These are phyloP conservation scores for Enhydra lutris DNA, from an alignment of 2,113 vertebrate genomes.

Conservation along the genomic window DNA sequence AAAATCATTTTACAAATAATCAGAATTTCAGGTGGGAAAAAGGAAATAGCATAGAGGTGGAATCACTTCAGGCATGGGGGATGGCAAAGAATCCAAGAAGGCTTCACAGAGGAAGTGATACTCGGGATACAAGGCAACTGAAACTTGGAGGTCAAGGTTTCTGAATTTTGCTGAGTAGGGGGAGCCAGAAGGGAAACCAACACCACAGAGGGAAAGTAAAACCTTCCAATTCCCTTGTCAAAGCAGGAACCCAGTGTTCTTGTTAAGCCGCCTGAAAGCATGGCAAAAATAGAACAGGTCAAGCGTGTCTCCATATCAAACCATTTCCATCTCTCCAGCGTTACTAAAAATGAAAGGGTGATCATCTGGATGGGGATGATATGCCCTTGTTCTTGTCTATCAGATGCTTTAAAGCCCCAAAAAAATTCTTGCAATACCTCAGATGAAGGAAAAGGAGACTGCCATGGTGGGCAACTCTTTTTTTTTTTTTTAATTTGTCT, in stretches of 20 bases:
- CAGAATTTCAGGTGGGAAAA: background rate
- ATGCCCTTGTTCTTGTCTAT: background rate
- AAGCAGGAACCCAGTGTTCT: slow-evolving; percentile 13
- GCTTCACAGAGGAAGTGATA: background rate
- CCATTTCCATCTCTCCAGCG: background rate
- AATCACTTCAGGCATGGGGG: background rate
- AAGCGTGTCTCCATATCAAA: slow-evolving; percentile 5
- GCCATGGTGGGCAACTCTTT: background rate
- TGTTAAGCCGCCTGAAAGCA: slow-evolving; percentile 17
- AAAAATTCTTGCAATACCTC: background rate
- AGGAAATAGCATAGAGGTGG: background rate
- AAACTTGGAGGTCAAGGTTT: background rate
- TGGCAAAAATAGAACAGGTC: slow-evolving; percentile 58
- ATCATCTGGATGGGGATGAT: background rate
- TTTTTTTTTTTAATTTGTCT: background rate
- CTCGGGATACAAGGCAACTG: background rate
- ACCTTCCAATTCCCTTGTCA: background rate
- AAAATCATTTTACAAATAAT: background rate
- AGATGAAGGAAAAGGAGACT: slow-evolving; percentile 28
- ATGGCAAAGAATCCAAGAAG: background rate
- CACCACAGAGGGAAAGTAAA: background rate
- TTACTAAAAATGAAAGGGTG: background rate
- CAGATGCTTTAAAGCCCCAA: background rate
- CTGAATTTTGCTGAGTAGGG: slow-evolving; percentile 9
- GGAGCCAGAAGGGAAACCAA: background rate